Percentiles rank a stretch among this genome's conserved stretches.
phyloP scores from a whole-genome alignment of 2,888 invertebrate species.

The Gisinianus flammeolus region DNA sequence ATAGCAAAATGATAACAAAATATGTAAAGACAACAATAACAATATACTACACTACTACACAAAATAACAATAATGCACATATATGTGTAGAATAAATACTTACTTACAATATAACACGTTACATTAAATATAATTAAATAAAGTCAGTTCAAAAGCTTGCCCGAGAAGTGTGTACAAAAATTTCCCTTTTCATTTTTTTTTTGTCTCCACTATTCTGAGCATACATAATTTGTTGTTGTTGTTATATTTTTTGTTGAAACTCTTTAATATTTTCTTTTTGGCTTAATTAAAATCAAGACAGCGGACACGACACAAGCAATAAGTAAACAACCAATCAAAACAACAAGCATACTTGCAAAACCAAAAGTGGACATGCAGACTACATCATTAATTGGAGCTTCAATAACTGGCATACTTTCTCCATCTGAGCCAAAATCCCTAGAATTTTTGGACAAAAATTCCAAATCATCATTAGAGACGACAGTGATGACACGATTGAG shows the following conservation, averaged over 20 bases:
- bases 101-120: slow-evolving; percentile 20
- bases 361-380: slow-evolving; percentile 79
- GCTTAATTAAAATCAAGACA: slow-evolving; percentile 79
- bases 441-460: slow-evolving; percentile 37
- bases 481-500: slow-evolving; percentile 88
- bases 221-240: too few relatives aligned
- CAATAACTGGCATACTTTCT: slow-evolving; percentile 52
- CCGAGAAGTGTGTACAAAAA: slow-evolving; percentile 4
- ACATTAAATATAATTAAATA: slow-evolving; percentile 25
- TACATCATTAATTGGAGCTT: slow-evolving; percentile 50
- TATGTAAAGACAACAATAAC: too few relatives aligned
- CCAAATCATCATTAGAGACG: slow-evolving; percentile 68
- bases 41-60: too few relatives aligned
- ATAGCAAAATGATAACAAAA: too few relatives aligned
- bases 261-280: slow-evolving; percentile 43
- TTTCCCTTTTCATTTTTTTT: not conserved
- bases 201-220: not conserved
- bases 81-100: slow-evolving; percentile 26
- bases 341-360: slow-evolving; percentile 83
- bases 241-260: not conserved
- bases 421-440: slow-evolving; percentile 40
- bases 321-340: slow-evolving; percentile 80
- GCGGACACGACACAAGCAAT: slow-evolving; percentile 86
- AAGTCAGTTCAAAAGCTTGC: slow-evolving; percentile 42
- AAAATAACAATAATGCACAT: too few relatives aligned